Evolutionary conservation across 2,797 vertebrate genomes (phyloP).

Genomic region (Muscicapa comitata): DNA sequence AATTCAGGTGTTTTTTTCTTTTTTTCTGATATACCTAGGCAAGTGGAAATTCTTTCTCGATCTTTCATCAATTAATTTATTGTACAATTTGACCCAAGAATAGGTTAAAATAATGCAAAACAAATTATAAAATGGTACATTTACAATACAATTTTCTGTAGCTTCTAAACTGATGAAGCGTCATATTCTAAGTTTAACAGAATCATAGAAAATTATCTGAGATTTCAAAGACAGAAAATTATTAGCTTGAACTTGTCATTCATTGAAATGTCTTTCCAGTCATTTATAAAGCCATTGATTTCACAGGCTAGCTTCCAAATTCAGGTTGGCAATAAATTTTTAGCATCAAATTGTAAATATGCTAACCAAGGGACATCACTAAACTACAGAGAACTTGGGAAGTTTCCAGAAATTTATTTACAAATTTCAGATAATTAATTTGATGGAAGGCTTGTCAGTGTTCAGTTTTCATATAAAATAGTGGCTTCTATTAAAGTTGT

Average conservation of each 20-base stretch:
- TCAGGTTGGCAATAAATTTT: not conserved
- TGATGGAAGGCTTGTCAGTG: not conserved
- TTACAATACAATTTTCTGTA: not conserved
- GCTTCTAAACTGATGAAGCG: not conserved
- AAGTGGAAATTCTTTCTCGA: not conserved
- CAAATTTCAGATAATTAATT: not conserved
- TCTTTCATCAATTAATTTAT: not conserved
- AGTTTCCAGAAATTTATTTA: not conserved
- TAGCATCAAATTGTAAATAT: not conserved
- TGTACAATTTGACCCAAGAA: not conserved
- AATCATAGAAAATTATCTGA: not conserved
- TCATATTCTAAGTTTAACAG: not conserved
- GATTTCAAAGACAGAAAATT: constrained; percentile 8
- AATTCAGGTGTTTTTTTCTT: not conserved
- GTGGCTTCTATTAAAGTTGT: not conserved
- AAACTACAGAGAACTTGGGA: not conserved
- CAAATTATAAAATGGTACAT: not conserved
- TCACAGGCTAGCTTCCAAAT: not conserved
- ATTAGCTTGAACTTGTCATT: not conserved
- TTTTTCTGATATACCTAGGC: not conserved
- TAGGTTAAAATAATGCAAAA: not conserved
- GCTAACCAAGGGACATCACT: not conserved
- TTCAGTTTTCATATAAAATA: not conserved
- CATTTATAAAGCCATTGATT: not conserved
- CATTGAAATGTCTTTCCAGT: not conserved